Percentiles rank a stretch among this genome's conserved stretches.
These are phyloP conservation scores for Artibeus jamaicensis DNA, from an alignment of 2,797 vertebrate genomes.

Conservation along the genomic window DNA sequence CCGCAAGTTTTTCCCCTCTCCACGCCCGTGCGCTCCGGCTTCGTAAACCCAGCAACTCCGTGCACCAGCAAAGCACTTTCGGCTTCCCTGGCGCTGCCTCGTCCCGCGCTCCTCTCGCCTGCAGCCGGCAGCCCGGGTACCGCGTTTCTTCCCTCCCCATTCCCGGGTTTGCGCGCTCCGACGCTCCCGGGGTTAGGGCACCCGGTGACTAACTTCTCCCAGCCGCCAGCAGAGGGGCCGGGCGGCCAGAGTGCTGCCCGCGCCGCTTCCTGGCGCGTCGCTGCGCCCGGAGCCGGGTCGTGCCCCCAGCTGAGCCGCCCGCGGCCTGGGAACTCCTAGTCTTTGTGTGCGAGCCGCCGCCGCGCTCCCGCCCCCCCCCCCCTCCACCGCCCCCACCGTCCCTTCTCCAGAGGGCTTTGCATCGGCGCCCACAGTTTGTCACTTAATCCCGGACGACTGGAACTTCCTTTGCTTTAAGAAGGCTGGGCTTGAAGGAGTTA, in stretches of 20 bases:
- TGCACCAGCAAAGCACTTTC: not conserved
- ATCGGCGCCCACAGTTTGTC: constrained; percentile 63
- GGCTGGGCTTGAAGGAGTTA: constrained; percentile 54
- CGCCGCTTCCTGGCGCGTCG: constrained; percentile 57
- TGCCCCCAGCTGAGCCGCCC: not conserved
- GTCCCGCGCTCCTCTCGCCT: not conserved
- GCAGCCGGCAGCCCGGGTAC: not conserved
- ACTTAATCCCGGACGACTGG: constrained; percentile 19
- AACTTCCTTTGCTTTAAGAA: constrained; percentile 35
- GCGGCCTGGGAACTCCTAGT: not conserved
- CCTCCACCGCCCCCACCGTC: too few species aligned
- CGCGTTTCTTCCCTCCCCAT: not conserved
- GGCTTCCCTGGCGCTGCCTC: not conserved
- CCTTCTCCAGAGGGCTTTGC: constrained; percentile 17
- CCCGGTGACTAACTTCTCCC: constrained; percentile 70
- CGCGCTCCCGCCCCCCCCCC: not conserved
- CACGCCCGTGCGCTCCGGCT: not conserved
- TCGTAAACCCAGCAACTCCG: not conserved
- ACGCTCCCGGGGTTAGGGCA: not conserved
- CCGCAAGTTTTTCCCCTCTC: not conserved
- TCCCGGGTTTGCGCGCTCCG: not conserved
- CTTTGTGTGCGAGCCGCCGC: constrained; percentile 59
- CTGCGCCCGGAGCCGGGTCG: not conserved
- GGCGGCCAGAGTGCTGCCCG: not conserved
- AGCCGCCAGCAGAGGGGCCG: constrained; percentile 46